phyloP scores from a whole-genome alignment of 2,797 vertebrate species.

The Anguilla pacifica region DNA sequence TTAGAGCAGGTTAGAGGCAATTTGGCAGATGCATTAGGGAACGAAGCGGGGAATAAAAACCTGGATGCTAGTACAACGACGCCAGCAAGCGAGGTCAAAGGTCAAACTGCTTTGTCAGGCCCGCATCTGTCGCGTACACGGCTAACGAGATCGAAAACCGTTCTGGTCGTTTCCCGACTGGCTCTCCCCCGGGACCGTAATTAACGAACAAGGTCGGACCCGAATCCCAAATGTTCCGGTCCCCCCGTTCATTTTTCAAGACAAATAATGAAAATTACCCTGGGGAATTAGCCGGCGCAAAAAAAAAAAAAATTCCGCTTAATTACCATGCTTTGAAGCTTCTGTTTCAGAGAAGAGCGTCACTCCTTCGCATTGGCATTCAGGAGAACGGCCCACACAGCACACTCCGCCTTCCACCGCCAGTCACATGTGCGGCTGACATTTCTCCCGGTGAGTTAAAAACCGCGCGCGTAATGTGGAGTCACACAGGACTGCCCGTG shows the following conservation, averaged over 20 bases:
- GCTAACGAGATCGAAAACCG: too few relatives aligned
- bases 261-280: background rate
- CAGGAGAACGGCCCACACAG: background rate
- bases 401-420: background rate
- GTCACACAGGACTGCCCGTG: background rate
- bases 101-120: background rate
- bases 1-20: background rate
- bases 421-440: background rate
- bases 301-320: background rate
- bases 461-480: background rate
- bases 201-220: background rate
- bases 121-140: background rate
- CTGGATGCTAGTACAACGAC: background rate
- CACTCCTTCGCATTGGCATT: background rate
- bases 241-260: background rate
- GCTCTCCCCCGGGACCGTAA: background rate
- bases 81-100: background rate
- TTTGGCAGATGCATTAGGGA: background rate
- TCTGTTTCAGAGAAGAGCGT: background rate
- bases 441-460: background rate
- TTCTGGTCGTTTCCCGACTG: background rate
- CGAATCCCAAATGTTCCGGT: background rate
- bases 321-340: conserved; percentile 17
- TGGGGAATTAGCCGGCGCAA: background rate
- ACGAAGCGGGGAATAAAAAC: background rate